These are phyloP conservation scores for Echiichthys vipera DNA, from an alignment of 2,797 vertebrate genomes.

Conservation along the genomic window DNA sequence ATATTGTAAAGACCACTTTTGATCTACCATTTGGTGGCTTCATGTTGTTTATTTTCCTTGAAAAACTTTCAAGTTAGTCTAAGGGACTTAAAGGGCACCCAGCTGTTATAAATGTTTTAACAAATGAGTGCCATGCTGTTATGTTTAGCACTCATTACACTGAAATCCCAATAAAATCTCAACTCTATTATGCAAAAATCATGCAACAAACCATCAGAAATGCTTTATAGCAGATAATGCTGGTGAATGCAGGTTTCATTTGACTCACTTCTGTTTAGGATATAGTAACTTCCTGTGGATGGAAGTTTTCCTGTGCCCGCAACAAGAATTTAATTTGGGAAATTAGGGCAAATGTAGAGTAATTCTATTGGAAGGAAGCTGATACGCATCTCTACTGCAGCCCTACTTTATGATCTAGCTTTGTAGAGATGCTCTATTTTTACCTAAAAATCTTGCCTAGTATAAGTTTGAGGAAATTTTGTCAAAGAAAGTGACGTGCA, in stretches of 20 bases:
- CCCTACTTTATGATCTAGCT: not conserved
- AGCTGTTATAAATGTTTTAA: not conserved
- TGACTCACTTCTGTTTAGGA: not conserved
- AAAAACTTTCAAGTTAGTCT: too few relatives aligned
- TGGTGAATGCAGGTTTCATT: not conserved
- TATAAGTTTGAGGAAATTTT: constrained; percentile 19
- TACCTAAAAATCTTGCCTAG: not conserved
- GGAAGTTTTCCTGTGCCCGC: not conserved
- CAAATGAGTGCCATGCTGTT: not conserved
- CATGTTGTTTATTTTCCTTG: too few relatives aligned
- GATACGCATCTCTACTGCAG: constrained; percentile 2
- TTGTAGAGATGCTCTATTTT: not conserved
- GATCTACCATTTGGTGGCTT: too few relatives aligned
- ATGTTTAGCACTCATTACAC: not conserved
- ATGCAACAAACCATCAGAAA: not conserved
- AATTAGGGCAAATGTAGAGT: constrained; percentile 27
- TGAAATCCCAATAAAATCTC: not conserved
- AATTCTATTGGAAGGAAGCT: not conserved
- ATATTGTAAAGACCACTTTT: too few relatives aligned
- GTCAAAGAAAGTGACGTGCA: constrained; percentile 11
- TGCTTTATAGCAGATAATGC: not conserved
- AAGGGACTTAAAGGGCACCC: too few relatives aligned
- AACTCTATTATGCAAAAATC: not conserved
- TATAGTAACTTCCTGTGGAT: constrained; percentile 12
- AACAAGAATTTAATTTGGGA: constrained; percentile 34